phyloP scores from a whole-genome alignment of 2,113 vertebrate genomes.

The Cephalopholis sonnerati region DNA sequence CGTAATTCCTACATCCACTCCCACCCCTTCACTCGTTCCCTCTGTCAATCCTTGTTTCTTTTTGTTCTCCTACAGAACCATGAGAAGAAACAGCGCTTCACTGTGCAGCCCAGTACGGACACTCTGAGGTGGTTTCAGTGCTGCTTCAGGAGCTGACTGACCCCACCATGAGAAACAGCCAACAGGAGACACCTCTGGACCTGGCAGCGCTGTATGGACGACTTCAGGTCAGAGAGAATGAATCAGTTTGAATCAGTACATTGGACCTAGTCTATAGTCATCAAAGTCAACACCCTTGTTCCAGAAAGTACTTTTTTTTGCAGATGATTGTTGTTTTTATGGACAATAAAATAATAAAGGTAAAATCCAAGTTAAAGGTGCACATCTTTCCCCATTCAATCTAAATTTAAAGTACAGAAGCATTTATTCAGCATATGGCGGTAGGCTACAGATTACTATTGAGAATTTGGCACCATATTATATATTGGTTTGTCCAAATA shows the following conservation, averaged over 20 bases:
- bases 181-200: slow-evolving; percentile 93
- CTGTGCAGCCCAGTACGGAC: slow-evolving; percentile 96
- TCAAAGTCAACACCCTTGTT: too few relatives aligned
- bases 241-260: too few relatives aligned
- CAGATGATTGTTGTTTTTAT: too few relatives aligned
- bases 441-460: too few relatives aligned
- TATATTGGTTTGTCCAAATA: not conserved
- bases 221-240: slow-evolving; percentile 79
- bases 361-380: too few relatives aligned
- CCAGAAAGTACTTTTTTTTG: too few relatives aligned
- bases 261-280: too few relatives aligned
- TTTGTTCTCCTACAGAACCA: slow-evolving; percentile 87
- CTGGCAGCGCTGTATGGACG: slow-evolving; percentile 95
- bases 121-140: slow-evolving; percentile 94
- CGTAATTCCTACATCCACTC: slow-evolving; percentile 21
- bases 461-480: not conserved
- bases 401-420: too few relatives aligned
- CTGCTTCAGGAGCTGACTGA: slow-evolving; percentile 95
- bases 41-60: slow-evolving; percentile 1
- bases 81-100: slow-evolving; percentile 95
- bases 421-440: too few relatives aligned
- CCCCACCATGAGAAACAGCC: slow-evolving; percentile 95
- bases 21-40: not conserved
- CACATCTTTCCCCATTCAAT: too few relatives aligned
- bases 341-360: too few relatives aligned